Percentiles rank a stretch among this genome's conserved stretches.
These are phyloP conservation scores for Cyprinella venusta DNA, from an alignment of 2,797 vertebrate genomes.

Conservation along the genomic window DNA sequence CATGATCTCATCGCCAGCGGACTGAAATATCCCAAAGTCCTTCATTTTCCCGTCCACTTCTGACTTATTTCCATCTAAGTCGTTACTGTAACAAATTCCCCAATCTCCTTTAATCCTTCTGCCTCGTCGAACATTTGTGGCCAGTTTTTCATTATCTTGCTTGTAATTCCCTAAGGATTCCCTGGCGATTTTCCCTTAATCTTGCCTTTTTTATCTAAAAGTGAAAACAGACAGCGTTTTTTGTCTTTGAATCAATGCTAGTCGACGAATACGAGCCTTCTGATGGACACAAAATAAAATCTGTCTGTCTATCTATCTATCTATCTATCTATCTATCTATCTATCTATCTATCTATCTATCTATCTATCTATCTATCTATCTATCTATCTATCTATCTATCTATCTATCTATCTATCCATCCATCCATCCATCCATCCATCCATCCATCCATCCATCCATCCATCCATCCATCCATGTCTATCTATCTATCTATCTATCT, in stretches of 20 bases:
- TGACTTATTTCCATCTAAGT: slow-evolving; percentile 37
- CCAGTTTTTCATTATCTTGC: slow-evolving; percentile 41
- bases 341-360: accelerated
- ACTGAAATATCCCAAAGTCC: neutral
- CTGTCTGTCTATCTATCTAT: neutral
- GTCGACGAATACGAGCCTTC: neutral
- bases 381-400: neutral
- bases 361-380: accelerated
- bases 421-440: accelerated
- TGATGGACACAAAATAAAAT: neutral
- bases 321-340: neutral
- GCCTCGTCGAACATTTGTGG: slow-evolving; percentile 35
- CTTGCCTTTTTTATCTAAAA: slow-evolving; percentile 31
- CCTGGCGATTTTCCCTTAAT: slow-evolving; percentile 18
- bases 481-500: neutral
- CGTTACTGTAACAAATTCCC: slow-evolving; percentile 38
- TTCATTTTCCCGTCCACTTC: neutral
- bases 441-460: accelerated
- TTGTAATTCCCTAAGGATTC: slow-evolving; percentile 33
- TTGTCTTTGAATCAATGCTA: neutral
- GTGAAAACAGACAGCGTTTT: neutral
- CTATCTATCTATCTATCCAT: accelerated
- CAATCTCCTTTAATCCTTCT: slow-evolving; percentile 54
- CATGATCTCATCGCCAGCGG: neutral
- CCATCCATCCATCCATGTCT: too few relatives aligned